Evolutionary conservation across 2,888 invertebrate species (phyloP), one percentile per base, ranked within the genome.

Genomic region (Shargacucullia verbasci): DNA sequence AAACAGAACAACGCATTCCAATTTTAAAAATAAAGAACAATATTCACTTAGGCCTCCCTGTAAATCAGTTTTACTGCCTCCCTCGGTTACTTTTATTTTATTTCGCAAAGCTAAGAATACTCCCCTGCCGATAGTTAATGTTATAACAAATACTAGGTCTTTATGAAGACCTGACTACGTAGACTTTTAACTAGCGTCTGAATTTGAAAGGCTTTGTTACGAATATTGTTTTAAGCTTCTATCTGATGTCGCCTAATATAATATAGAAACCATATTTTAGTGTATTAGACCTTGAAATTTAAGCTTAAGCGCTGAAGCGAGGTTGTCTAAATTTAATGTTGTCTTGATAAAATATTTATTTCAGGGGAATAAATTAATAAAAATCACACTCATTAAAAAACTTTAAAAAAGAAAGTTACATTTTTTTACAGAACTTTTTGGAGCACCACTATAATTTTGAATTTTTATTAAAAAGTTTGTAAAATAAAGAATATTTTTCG

Each of bases 11-110:
- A 43, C 2, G 9, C 14, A 11, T 7, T 39, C 62, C 20, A 20
- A 2, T 61, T 56, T 37, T 11, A 1, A 35, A 34, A 41, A 47
- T 40, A 66, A 29, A 11, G 41, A 44, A 25, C 25, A 2, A 5
- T 46, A 46, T 48, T 56, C 62, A 56, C 15, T 7, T 35, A 44
- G 15, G 12, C 29, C 27, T 3, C 27, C 34, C 8, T 45, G 35
- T 7, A 25, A 58, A 43, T 49, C 37, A 41, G 14, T 33, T 47
- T 68, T 35, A 12, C 33, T 7, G n/a, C 20, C 11, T 13, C 37
- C 35, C 33, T 10, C 25, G 13, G 25, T 41, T 40, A 25, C 13
- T n/a, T 27, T 25, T 34, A 37, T 47, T 56, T 56, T 35, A 40
- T 40, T 52, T 50, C 15, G 6, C 11, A 20, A 33, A 39, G 49